Base-by-base conservation (phyloP, 2,888 invertebrate species). In the Sesia apiformis region DNA sequence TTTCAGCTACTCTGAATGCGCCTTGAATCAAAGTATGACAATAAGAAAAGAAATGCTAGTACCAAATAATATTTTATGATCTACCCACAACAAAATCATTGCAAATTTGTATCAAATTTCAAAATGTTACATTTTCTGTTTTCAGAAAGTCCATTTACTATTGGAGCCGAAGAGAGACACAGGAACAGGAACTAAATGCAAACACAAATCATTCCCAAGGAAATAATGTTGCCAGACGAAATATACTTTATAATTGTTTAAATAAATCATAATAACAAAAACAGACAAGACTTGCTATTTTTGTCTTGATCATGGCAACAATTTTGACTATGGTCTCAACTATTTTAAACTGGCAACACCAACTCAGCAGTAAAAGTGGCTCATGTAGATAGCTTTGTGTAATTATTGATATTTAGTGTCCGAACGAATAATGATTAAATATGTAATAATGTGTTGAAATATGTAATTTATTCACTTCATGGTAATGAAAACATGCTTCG, bases 361-460 rank as follows among this genome's bases (percentile, higher is more conserved):
- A 51, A 49, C 39, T 40, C 43, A 69, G 60, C 76, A 72, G 75
- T 73, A 73, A 71, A 75, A 76, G 78, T 78, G 84, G 86, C 87
- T 88, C 89, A 81, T 88, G 89, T 88, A 88, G 89, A 89, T 89
- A 89, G 89, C 88, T 88, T 87, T 79, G 85, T 87, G 84, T 87
- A 84, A 87, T 85, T 84, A 84, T 81, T 83, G 79, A 81, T 87
- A 83, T 85, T 82, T 88, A 87, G 86, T 83, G 78, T 86, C 80
- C 72, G 81, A 81, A 80, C 69, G 78, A 78, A 74, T 64, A 7
- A 52, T 39, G 3, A 51, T 51, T 64, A 63, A 57, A 60, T 57
- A 57, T 60, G 63, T 61, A 60, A 66, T 63, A 67, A 63, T 70
- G 64, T 64, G 67, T 61, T 56, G 61, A 60, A 69, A 74, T 74